Evolutionary conservation across 2,797 vertebrate species (phyloP).

Genomic region (Cephalopachus bancanus): DNA sequence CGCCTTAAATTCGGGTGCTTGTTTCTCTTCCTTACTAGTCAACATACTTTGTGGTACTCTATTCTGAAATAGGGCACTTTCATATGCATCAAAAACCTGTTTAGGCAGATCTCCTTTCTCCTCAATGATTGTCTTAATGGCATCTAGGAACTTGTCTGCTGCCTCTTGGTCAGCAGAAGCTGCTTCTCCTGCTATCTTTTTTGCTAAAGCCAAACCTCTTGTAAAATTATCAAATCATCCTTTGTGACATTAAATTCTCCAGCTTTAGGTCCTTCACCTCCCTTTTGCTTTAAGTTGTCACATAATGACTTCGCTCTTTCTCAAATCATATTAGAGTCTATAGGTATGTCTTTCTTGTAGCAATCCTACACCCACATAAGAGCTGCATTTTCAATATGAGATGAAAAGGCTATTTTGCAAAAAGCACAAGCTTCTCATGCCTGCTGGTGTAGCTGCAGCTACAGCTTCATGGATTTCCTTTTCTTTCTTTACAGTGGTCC

Average conservation of each 20-base stretch:
- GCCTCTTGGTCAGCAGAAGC: background rate
- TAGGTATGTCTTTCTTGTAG: background rate
- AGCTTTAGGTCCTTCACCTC: background rate
- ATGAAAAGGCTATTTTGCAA: background rate
- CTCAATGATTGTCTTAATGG: background rate
- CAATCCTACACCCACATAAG: background rate
- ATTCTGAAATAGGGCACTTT: background rate
- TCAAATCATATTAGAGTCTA: background rate
- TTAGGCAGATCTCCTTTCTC: background rate
- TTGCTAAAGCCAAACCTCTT: background rate
- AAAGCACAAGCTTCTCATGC: background rate
- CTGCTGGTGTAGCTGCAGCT: too few relatives aligned
- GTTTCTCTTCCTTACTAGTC: background rate
- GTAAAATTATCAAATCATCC: background rate
- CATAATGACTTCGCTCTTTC: background rate
- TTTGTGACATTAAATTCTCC: background rate
- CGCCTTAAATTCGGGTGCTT: background rate
- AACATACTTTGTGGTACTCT: background rate
- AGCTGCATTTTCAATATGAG: background rate
- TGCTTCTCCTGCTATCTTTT: background rate
- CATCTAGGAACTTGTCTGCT: background rate
- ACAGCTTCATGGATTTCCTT: too few relatives aligned
- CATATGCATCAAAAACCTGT: background rate
- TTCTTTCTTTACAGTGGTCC: too few relatives aligned
- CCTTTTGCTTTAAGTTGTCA: background rate